Evolutionary conservation across 2,113 vertebrate genomes (phyloP).

Genomic region (Rostratula benghalensis): DNA sequence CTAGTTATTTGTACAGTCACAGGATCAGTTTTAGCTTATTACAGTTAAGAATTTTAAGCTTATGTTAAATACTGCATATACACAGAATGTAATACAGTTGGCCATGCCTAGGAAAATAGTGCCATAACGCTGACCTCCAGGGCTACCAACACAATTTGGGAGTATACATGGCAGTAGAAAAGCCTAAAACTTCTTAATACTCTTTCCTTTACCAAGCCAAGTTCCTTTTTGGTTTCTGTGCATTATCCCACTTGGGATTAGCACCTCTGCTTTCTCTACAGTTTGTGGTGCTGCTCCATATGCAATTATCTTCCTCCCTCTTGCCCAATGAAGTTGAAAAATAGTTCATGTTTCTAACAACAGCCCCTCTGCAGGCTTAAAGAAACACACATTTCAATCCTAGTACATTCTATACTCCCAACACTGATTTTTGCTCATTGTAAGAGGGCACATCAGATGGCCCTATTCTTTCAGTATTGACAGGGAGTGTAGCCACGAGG

Average conservation of each 20-base stretch:
- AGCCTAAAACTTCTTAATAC: background rate
- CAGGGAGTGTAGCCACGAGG: background rate
- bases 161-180: background rate
- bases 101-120: slow-evolving; percentile 59
- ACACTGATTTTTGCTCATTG: background rate
- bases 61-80: slow-evolving; percentile 47
- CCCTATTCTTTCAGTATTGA: background rate
- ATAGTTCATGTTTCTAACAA: background rate
- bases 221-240: background rate
- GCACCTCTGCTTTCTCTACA: background rate
- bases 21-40: slow-evolving; percentile 53
- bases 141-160: slow-evolving; percentile 38
- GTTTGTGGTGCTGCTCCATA: background rate
- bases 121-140: slow-evolving; percentile 44
- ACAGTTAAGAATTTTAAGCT: slow-evolving; percentile 61
- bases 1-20: slow-evolving; percentile 36
- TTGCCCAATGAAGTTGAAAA: background rate
- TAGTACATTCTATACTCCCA: background rate
- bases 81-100: slow-evolving; percentile 9
- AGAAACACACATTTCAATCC: background rate
- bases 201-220: background rate
- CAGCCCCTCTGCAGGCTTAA: background rate
- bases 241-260: background rate
- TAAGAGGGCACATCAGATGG: background rate
- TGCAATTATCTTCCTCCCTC: background rate